phyloP scores from a whole-genome alignment of 2,888 invertebrate genomes.

The Lamellibrachia satsuma region DNA sequence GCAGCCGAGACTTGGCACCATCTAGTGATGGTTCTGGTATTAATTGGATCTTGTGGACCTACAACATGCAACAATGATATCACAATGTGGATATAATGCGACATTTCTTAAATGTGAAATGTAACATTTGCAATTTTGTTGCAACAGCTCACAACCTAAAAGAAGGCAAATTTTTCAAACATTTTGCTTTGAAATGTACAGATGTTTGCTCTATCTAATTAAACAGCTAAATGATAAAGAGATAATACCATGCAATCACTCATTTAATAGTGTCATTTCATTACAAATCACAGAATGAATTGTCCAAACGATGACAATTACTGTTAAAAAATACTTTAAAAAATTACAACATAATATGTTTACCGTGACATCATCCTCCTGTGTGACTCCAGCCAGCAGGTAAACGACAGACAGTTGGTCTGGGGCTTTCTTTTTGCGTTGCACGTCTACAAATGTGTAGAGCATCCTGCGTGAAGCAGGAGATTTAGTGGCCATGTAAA shows the following conservation, averaged over 20 bases:
- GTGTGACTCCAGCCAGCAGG: constrained; percentile 50
- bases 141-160: too few species aligned
- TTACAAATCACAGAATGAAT: too few species aligned
- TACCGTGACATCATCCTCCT: background rate
- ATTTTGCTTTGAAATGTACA: background rate
- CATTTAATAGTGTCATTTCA: too few species aligned
- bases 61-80: constrained; percentile 24
- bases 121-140: background rate
- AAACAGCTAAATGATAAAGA: background rate
- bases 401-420: constrained; percentile 52
- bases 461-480: constrained; percentile 49
- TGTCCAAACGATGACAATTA: too few species aligned
- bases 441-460: constrained; percentile 51
- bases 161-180: too few species aligned
- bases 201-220: background rate
- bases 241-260: background rate
- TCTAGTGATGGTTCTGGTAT: constrained; percentile 51
- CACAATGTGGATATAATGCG: background rate
- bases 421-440: constrained; percentile 50
- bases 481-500: background rate
- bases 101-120: background rate
- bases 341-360: background rate
- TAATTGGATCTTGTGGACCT: constrained; percentile 52
- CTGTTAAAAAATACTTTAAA: too few species aligned
- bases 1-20: constrained; percentile 43